These are phyloP conservation scores for Sarcophaga carnaria DNA, from an alignment of 2,888 invertebrate genomes.

Conservation along the genomic window DNA sequence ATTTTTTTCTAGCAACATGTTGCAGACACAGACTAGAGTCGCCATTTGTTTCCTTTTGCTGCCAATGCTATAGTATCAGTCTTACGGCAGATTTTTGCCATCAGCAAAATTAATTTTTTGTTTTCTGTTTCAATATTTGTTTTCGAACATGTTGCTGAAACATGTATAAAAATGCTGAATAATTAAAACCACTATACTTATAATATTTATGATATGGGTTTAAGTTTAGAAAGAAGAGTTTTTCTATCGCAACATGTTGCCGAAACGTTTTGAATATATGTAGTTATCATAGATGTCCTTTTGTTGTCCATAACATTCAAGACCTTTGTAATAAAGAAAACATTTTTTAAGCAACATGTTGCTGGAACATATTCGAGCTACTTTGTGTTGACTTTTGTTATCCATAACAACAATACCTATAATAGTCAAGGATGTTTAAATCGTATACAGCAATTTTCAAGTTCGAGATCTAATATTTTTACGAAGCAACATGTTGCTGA, in stretches of 20 bases:
- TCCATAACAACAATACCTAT: background rate
- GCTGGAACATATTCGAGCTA: too few species aligned
- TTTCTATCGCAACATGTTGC: background rate
- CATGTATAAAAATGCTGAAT: background rate
- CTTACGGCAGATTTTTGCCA: background rate
- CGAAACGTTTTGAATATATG: background rate
- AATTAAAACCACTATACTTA: background rate
- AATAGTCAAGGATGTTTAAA: background rate
- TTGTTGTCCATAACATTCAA: too few species aligned
- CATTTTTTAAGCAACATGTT: too few species aligned
- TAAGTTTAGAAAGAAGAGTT: too few species aligned
- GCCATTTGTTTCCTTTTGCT: too few species aligned
- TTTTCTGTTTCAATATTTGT: too few species aligned
- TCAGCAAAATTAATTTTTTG: too few species aligned
- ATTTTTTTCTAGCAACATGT: background rate
- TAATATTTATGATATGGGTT: too few species aligned
- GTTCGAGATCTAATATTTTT: background rate
- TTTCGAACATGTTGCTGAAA: constrained; percentile 6
- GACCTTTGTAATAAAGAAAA: too few species aligned
- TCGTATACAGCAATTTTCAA: too few species aligned
- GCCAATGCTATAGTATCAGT: too few species aligned
- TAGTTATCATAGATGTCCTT: too few species aligned
- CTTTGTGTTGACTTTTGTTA: background rate
- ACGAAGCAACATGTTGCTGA: background rate
- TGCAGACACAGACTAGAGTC: background rate